A percentile compares a stretch with the other conserved stretches of the same genome.
Evolutionary conservation across 2,888 invertebrate genomes (phyloP).

Genomic region (Spodoptera picta): DNA sequence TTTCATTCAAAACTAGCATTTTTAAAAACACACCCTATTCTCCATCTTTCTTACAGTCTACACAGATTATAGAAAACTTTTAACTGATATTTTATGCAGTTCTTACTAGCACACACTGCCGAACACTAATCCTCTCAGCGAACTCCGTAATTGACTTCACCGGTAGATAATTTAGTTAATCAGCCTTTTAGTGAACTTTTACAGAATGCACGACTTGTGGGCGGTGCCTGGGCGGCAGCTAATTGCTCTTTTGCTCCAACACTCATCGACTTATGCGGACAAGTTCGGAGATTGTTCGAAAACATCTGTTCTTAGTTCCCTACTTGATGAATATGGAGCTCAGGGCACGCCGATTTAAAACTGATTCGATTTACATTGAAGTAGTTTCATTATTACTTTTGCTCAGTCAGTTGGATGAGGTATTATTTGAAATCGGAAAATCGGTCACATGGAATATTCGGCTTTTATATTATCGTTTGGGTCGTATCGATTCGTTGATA

Average conservation of each 20-base stretch:
- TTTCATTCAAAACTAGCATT: no score
- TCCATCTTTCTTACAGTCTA: background rate
- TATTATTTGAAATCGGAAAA: no score
- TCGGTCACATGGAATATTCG: no score
- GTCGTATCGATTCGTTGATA: no score
- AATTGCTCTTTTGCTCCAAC: constrained; percentile 39
- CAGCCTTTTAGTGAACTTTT: constrained; percentile 52
- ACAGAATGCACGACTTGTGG: constrained; percentile 41
- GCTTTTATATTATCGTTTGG: no score
- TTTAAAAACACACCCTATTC: background rate
- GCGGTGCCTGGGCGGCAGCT: constrained; percentile 1
- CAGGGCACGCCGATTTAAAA: constrained; percentile 15
- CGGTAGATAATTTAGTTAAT: constrained; percentile 51
- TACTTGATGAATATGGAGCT: constrained; percentile 18
- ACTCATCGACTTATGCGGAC: constrained; percentile 42
- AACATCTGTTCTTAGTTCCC: constrained; percentile 29
- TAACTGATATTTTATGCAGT: constrained; percentile 3
- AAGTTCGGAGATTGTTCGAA: constrained; percentile 40
- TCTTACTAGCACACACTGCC: constrained; percentile 18
- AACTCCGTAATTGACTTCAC: constrained; percentile 50
- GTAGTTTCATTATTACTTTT: background rate
- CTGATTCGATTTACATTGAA: constrained; percentile 2
- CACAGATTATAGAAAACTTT: background rate
- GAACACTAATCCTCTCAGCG: constrained; percentile 45
- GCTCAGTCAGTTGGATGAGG: background rate